Evolutionary conservation across 2,888 invertebrate species (phyloP), one percentile per base, ranked within the genome.

Genomic region (Scrobipalpa costella): DNA sequence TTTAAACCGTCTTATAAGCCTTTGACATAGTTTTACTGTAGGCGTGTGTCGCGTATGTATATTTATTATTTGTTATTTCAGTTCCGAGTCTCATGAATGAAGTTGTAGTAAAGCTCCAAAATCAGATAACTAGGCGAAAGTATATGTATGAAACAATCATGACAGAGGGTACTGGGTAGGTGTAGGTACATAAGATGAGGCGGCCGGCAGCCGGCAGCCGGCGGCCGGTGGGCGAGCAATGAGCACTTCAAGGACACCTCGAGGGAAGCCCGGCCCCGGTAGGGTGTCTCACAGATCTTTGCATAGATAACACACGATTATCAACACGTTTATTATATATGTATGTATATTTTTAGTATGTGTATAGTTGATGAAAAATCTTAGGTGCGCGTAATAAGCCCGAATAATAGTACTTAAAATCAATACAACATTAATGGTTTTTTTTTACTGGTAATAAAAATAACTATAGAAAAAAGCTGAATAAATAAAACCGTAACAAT

Each of bases 161-260:
- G 78, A 77, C 80, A 80, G 76, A 79, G 75, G 77, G 78, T 77
- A 52, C 5, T 27, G 27, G 77, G 78, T 77, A 52, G 13, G 27
- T 19, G 17, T 15, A 13, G 40, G 40, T 36, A 36, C 1, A 79
- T 83, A 81, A 82, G 81, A 81, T 77, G 76, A 74, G 76, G 74
- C 77, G 78, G 73, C 80, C 78, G 77, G 78, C 78, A 82, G 80
- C 75, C 81, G 82, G n/a, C n/a, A n/a, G n/a, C n/a, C n/a, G 76
- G 74, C 77, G 78, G 73, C 80, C 78, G 77, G 78, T 78, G 83
- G 80, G 75, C 81, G 82, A 84, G 79, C 83, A 71, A 76, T 81
- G 82, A 84, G 79, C 83, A 71, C 76, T 73, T 78, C 83, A 85
- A 83, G 85, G 85, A 80, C 82, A 80, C 71, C 77, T 68, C 70